Conservation (phyloP, 2,797 vertebrate species). For the Eulemur albifrons region DNA sequence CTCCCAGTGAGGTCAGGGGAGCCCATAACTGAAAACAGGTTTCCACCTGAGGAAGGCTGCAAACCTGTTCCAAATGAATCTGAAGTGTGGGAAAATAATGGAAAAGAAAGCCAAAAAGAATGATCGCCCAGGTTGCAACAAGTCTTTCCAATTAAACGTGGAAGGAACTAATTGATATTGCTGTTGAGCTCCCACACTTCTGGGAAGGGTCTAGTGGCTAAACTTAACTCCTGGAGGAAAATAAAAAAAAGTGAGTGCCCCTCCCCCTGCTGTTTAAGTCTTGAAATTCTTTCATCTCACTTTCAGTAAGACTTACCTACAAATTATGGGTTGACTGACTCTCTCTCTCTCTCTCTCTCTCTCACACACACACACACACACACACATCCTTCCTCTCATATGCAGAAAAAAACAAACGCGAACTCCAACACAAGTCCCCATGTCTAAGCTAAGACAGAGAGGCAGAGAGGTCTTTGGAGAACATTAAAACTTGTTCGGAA, state of each 20-base stretch:
- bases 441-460: neutral
- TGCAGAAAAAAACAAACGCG: neutral
- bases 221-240: neutral
- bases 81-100: neutral
- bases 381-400: neutral
- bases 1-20: neutral
- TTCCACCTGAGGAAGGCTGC: neutral
- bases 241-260: neutral
- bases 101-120: neutral
- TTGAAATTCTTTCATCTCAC: constrained; percentile 36
- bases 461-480: constrained; percentile 11
- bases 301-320: constrained; percentile 59
- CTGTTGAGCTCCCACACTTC: neutral
- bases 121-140: neutral
- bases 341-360: too few relatives aligned
- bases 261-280: neutral
- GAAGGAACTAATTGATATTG: neutral
- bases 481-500: neutral
- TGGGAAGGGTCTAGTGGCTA: neutral
- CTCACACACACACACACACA: too few relatives aligned
- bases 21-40: neutral
- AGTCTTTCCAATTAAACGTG: neutral
- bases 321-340: neutral
- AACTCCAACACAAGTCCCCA: neutral
- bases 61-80: neutral